Evolutionary conservation across 2,888 invertebrate species (phyloP).

Genomic region (Volucella zonaria): DNA sequence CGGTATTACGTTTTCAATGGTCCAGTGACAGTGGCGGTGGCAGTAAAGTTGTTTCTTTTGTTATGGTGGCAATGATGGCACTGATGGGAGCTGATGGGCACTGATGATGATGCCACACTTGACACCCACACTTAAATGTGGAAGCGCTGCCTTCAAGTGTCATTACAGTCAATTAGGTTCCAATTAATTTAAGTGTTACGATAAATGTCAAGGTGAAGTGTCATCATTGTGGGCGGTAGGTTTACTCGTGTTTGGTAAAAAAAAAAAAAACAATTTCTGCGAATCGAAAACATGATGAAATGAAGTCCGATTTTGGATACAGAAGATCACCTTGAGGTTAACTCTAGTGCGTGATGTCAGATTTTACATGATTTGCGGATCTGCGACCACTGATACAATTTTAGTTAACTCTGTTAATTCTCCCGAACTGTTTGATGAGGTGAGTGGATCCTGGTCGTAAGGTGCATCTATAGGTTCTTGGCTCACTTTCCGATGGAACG

Average conservation of each 20-base stretch:
- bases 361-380: no score
- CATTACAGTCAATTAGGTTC: slow-evolving; percentile 65
- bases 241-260: slow-evolving; percentile 20
- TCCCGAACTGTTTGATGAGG: no score
- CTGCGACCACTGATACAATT: no score
- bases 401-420: no score
- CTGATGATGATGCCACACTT: slow-evolving; percentile 54
- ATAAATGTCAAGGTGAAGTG: slow-evolving; percentile 68
- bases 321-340: not conserved
- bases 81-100: slow-evolving; percentile 4
- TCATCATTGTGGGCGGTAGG: slow-evolving; percentile 56
- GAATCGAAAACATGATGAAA: slow-evolving; percentile 19
- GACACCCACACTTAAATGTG: slow-evolving; percentile 51
- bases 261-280: slow-evolving; percentile 16
- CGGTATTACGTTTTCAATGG: slow-evolving; percentile 18
- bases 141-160: slow-evolving; percentile 43
- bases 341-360: not conserved
- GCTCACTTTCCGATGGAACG: no score
- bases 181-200: slow-evolving; percentile 61
- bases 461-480: no score
- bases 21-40: slow-evolving; percentile 13
- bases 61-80: slow-evolving; percentile 38
- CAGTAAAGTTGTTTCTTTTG: slow-evolving; percentile 26
- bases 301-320: slow-evolving; percentile 7
- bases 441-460: no score